These are phyloP conservation scores for Pantelozetes paolii DNA, from an alignment of 2,888 invertebrate species.

Conservation along the genomic window DNA sequence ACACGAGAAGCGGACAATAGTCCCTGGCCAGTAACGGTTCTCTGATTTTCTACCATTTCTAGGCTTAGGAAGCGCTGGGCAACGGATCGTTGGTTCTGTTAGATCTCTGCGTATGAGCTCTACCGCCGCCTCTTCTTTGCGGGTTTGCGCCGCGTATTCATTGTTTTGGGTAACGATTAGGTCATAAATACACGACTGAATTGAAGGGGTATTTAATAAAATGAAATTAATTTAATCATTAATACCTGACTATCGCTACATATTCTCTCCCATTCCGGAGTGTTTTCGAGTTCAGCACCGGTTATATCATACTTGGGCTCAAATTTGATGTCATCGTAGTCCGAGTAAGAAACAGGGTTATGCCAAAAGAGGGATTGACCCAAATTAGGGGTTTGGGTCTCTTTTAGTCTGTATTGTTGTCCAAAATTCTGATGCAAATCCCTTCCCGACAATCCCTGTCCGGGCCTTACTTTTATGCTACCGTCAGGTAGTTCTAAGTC, in stretches of 20 bases:
- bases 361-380: slow-evolving; percentile 73
- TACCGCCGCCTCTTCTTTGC: slow-evolving; percentile 63
- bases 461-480: too few relatives aligned
- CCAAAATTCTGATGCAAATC: slow-evolving; percentile 68
- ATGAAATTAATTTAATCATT: slow-evolving; percentile 7
- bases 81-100: slow-evolving; percentile 64
- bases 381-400: slow-evolving; percentile 49
- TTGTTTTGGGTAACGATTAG: slow-evolving; percentile 73
- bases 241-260: slow-evolving; percentile 63
- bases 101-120: slow-evolving; percentile 43
- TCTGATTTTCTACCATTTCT: slow-evolving; percentile 84
- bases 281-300: slow-evolving; percentile 54
- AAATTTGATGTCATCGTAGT: slow-evolving; percentile 73
- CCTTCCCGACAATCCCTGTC: not conserved
- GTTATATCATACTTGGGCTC: slow-evolving; percentile 67
- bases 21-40: slow-evolving; percentile 80
- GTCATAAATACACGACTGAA: slow-evolving; percentile 81
- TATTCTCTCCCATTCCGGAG: slow-evolving; percentile 51
- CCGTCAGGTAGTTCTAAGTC: slow-evolving; percentile 36
- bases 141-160: slow-evolving; percentile 79
- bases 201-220: not conserved
- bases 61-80: slow-evolving; percentile 83
- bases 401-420: slow-evolving; percentile 52
- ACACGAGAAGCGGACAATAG: slow-evolving; percentile 82
- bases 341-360: slow-evolving; percentile 72